Evolutionary conservation across 2,797 vertebrate species (phyloP), one percentile per base, ranked within the genome.

Genomic region (Myotis findleyi): DNA sequence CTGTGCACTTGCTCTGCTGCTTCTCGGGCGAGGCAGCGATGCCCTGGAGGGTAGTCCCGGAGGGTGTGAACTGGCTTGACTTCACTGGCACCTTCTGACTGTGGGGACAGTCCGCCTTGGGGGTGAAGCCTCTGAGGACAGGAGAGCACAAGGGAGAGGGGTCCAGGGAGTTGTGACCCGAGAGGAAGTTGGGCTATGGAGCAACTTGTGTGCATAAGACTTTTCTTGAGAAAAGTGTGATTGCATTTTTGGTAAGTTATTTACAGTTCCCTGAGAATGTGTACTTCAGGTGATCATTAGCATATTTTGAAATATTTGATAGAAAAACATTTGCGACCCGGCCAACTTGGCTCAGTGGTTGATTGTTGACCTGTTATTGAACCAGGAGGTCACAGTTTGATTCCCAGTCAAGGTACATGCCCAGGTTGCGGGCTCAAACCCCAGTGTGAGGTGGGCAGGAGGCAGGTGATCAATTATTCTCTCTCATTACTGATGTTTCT

Each of bases 221-320:
- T 81, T 79, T 51, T 21, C 11, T 1, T n/a, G 18, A 72, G 53
- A 79, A 72, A 84, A 73, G n/a, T 47, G 64, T 25, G 84, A 57
- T 90, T 69, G 30, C 21, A 12, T 71, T 84, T 80, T 79, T 83
- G 79, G 0, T 51, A 62, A 87, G 59, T 92, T 57, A 51, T 89
- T 82, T 81, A 66, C 49, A 94, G 36, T 47, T 96, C 44, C 33
- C 49, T 77, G 55, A 84, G 89, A 93, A 51, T 53, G 44, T 89
- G 23, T 91, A 53, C 44, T 85, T 44, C 16, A 73, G 83, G n/a
- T 96, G 76, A 80, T 84, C 49, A 86, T 84, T 76, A 89, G 59
- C 69, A 49, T 83, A n/a, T 87, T 87, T 95, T 62, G 72, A 20
- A 76, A 72, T 33, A 7, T 89, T 89, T 66, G 71, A 38, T 75